Evolutionary conservation across 2,888 invertebrate genomes (phyloP).

Genomic region (Agrotis clavis): DNA sequence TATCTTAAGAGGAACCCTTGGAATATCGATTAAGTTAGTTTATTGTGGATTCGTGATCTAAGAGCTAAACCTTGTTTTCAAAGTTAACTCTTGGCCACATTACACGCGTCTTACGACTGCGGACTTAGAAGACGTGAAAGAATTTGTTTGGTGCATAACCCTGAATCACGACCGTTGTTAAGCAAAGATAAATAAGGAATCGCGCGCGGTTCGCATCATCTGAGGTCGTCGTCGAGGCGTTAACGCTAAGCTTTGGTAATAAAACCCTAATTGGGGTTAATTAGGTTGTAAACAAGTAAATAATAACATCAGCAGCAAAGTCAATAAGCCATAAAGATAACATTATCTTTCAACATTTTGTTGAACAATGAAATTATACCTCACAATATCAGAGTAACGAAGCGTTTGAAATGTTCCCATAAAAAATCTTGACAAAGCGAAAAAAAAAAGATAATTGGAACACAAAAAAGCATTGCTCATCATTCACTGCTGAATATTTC

Average conservation of each 20-base stretch:
- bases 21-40: constrained; percentile 51
- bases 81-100: background rate
- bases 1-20: constrained; percentile 10
- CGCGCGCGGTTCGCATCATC: background rate
- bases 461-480: constrained; percentile 38
- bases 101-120: background rate
- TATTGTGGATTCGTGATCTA: constrained; percentile 13
- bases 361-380: constrained; percentile 14
- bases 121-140: background rate
- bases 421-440: constrained; percentile 21
- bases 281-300: background rate
- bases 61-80: background rate
- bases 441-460: constrained; percentile 30
- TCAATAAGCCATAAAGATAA: constrained; percentile 1
- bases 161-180: too few species aligned
- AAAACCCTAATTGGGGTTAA: too few species aligned
- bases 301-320: background rate
- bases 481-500: constrained; percentile 55
- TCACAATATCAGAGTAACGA: constrained; percentile 29
- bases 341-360: constrained; percentile 11
- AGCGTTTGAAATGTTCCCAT: constrained; percentile 13
- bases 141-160: background rate
- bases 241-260: background rate
- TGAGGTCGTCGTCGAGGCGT: background rate
- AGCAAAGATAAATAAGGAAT: too few species aligned